phyloP scores from a whole-genome alignment of 2,888 invertebrate genomes.

The Drosophila kanekoi region DNA sequence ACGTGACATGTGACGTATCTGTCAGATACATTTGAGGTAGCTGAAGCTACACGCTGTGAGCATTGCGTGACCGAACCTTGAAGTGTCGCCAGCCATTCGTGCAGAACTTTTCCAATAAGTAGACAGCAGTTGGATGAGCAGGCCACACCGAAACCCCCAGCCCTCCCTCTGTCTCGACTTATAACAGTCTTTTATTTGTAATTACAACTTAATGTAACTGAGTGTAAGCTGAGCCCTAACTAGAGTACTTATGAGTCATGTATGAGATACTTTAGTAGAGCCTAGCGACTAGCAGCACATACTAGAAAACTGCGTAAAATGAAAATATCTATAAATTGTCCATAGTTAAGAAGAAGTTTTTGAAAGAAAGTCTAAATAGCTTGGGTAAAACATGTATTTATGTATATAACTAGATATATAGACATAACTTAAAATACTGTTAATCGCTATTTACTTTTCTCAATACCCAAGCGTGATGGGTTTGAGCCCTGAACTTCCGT shows the following conservation, averaged over 20 bases:
- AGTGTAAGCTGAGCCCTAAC: conserved; percentile 10
- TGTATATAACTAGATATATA: too few relatives aligned
- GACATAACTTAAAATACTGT: too few relatives aligned
- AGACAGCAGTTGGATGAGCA: conserved; percentile 57
- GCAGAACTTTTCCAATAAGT: conserved; percentile 66
- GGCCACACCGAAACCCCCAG: conserved; percentile 2
- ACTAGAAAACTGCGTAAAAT: not conserved
- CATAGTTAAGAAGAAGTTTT: too few relatives aligned
- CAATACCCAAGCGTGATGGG: too few relatives aligned
- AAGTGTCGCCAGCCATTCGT: conserved; percentile 72
- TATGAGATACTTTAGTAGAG: not conserved
- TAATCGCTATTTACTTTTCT: too few relatives aligned
- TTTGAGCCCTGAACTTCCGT: too few relatives aligned
- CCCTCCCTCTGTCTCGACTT: not conserved
- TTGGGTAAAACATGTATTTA: too few relatives aligned
- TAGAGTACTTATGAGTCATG: not conserved
- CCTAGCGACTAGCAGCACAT: too few relatives aligned
- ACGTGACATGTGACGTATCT: conserved; percentile 69
- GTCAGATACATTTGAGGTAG: conserved; percentile 37
- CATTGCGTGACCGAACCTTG: conserved; percentile 68
- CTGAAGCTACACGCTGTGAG: conserved; percentile 30
- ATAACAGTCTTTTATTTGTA: conserved; percentile 6
- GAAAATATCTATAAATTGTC: too few relatives aligned
- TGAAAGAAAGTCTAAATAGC: too few relatives aligned
- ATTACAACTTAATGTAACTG: conserved; percentile 21